Conservation (phyloP, 1,140 invertebrate species). For the Lordiphosa collinella region DNA sequence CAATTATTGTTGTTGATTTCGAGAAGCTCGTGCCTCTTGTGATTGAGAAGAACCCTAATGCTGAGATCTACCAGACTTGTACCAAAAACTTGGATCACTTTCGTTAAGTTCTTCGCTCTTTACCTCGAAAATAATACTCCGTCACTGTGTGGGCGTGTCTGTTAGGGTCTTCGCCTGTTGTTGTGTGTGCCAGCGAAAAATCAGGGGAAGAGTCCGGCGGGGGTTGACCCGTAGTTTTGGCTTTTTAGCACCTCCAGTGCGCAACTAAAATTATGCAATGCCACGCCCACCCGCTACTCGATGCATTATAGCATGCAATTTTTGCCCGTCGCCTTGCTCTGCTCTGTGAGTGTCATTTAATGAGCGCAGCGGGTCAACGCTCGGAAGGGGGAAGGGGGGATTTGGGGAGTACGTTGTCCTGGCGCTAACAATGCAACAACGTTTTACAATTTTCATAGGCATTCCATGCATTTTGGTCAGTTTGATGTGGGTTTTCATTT, state of each 20-base stretch:
- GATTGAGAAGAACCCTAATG: too few species aligned
- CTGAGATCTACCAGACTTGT: too few species aligned
- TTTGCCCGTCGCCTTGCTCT: slow-evolving; percentile 34
- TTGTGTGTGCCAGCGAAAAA: too few species aligned
- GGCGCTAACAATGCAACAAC: slow-evolving; percentile 47
- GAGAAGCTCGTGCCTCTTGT: too few species aligned
- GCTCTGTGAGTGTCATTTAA: slow-evolving; percentile 70
- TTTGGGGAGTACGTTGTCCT: neutral
- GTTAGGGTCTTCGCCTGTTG: too few species aligned
- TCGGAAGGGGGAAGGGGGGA: neutral
- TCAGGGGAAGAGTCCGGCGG: too few species aligned
- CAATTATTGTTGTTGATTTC: too few species aligned
- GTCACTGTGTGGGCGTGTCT: too few species aligned
- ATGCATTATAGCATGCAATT: slow-evolving; percentile 75
- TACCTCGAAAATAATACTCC: too few species aligned
- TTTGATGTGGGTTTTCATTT: slow-evolving; percentile 76
- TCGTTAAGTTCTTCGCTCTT: too few species aligned
- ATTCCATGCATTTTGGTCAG: slow-evolving; percentile 78
- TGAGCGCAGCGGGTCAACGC: slow-evolving; percentile 42
- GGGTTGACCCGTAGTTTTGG: slow-evolving; percentile 21
- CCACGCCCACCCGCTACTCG: slow-evolving; percentile 37
- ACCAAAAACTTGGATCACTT: too few species aligned
- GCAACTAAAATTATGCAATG: slow-evolving; percentile 71
- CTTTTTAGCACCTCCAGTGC: slow-evolving; percentile 61
- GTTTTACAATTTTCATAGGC: slow-evolving; percentile 71